These are phyloP conservation scores for Calcarius lapponicus DNA, from an alignment of 2,797 vertebrate genomes.

Conservation along the genomic window DNA sequence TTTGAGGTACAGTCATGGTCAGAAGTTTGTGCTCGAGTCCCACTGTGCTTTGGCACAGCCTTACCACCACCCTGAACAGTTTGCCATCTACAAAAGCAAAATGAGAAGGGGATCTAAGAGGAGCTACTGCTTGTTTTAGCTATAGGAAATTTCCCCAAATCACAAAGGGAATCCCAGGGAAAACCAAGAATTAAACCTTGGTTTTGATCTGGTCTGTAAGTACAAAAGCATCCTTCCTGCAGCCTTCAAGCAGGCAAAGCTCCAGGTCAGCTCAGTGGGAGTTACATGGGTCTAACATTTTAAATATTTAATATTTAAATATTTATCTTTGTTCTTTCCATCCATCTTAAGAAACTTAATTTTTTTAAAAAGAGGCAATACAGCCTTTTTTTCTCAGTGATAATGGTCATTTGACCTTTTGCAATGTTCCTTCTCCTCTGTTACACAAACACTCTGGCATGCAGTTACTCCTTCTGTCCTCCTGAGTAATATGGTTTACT, in stretches of 20 bases:
- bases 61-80: neutral
- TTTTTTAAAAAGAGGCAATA: neutral
- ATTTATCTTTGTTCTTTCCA: constrained; percentile 21
- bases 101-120: neutral
- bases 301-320: neutral
- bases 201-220: neutral
- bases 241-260: neutral
- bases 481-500: constrained; percentile 43
- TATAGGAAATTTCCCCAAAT: neutral
- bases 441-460: neutral
- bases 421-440: constrained; percentile 35
- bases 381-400: neutral
- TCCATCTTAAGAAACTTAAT: neutral
- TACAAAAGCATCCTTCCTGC: constrained; percentile 9
- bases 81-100: neutral
- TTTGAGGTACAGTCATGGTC: neutral
- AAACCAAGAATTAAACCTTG: neutral
- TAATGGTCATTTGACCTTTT: constrained; percentile 41
- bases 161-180: neutral
- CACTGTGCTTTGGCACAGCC: neutral
- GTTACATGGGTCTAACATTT: neutral
- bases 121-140: neutral
- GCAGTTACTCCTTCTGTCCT: constrained; percentile 28
- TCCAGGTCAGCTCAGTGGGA: neutral
- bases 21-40: neutral